phyloP scores from a whole-genome alignment of 2,113 vertebrate species.

The Indicator indicator region DNA sequence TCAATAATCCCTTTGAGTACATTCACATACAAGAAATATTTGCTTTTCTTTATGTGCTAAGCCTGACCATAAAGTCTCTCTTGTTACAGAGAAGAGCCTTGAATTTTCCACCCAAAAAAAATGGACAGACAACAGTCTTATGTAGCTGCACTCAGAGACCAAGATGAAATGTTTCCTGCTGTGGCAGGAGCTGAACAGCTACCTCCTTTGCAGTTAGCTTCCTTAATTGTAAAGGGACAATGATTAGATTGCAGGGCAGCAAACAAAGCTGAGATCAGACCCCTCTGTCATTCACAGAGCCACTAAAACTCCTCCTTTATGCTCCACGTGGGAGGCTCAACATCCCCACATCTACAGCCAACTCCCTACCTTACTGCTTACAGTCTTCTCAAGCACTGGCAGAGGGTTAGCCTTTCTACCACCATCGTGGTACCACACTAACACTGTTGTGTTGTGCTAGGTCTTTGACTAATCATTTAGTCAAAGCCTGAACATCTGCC shows the following conservation, averaged over 20 bases:
- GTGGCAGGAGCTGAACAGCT: conserved; percentile 1
- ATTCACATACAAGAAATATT: not conserved
- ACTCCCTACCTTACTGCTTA: not conserved
- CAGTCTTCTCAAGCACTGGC: not conserved
- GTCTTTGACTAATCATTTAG: not conserved
- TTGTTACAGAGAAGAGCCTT: not conserved
- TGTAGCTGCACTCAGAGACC: not conserved
- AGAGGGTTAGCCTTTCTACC: not conserved
- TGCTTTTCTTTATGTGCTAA: not conserved
- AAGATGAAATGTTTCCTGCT: not conserved
- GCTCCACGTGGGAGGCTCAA: not conserved
- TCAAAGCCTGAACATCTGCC: not conserved
- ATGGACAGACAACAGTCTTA: not conserved
- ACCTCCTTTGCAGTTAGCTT: conserved; percentile 30
- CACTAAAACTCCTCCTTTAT: not conserved
- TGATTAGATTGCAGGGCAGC: not conserved
- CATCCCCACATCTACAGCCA: not conserved
- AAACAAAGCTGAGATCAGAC: not conserved
- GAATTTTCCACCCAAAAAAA: not conserved
- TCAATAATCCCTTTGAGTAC: not conserved
- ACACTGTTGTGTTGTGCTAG: not conserved
- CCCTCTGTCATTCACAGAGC: not conserved
- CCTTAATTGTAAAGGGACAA: conserved; percentile 19
- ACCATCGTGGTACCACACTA: not conserved
- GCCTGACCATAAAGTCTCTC: not conserved